Base-by-base conservation (phyloP, 2,888 invertebrate genomes). In the Notodonta dromedarius region DNA sequence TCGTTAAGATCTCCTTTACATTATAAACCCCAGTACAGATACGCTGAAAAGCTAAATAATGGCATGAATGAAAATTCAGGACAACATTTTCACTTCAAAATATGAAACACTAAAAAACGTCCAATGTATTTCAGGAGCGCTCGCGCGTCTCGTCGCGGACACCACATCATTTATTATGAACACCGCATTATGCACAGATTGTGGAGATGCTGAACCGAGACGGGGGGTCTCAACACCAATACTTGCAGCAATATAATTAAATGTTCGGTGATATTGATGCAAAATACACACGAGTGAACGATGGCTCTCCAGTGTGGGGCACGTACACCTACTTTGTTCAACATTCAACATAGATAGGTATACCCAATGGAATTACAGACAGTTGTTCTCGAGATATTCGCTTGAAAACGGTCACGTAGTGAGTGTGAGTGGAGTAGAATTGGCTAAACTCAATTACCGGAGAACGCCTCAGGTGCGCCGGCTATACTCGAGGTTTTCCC, bases 161-260 rank as follows among this genome's bases (percentile, higher is more conserved):
- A 42, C 12, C 4, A 42, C 42, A 42, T 42, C 42, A 42, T 42
- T 42, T 42, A 42, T 42, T 11, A 48, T 52, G 32, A 52, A 11
- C 16, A 32, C 32, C 52, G 13, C 52, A 52, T 52, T 52, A 52
- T 52, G 52, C 52, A 52, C 52, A 52, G 52, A 52, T 52, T 32
- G 52, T 2, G 24, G 32, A 9, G 32, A 42, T 11, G 42, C 11
- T 4, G 9, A 42, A 11, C 9, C 11, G 11, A 12, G 42, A 11
- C 11, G 42, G 42, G 11, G 8, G 42, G 12, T 11, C 42, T 11
- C 42, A 11, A 42, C 42, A 0, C 42, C 11, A 11, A 11, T 42
- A 11, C 11, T 42, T 42, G 42, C 11, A 42, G 1, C 35, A 35
- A 35, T 35, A 35, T 35, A 1, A 35, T 35, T 35, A 0, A 35